Percentiles rank a stretch among this genome's conserved stretches.
Evolutionary conservation across 2,113 vertebrate genomes (phyloP).

Genomic region (Pipra filicauda): DNA sequence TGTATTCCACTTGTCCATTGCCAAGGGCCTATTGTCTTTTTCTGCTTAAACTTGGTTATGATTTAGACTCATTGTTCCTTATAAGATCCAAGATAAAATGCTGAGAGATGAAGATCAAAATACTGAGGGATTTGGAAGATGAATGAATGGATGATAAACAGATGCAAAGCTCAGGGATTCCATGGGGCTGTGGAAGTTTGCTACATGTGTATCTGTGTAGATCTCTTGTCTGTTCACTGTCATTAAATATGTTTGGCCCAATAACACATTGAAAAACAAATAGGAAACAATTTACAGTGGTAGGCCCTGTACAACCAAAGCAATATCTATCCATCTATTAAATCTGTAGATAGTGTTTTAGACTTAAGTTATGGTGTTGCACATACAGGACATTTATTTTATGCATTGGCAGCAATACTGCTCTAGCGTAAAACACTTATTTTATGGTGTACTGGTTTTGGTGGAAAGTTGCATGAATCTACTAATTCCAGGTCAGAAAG

Average conservation of each 20-base stretch:
- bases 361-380: slow-evolving; percentile 56
- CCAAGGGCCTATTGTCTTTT: neutral
- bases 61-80: neutral
- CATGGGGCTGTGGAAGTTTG: neutral
- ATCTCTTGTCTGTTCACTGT: neutral
- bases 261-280: neutral
- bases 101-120: neutral
- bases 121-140: neutral
- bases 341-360: slow-evolving; percentile 35
- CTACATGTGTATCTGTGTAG: neutral
- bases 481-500: slow-evolving; percentile 78
- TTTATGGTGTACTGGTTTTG: slow-evolving; percentile 73
- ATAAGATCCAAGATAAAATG: neutral
- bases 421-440: slow-evolving; percentile 77
- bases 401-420: slow-evolving; percentile 74
- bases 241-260: neutral
- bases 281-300: neutral
- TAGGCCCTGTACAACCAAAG: neutral
- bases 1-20: neutral
- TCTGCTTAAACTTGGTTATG: neutral
- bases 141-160: neutral
- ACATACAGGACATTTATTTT: slow-evolving; percentile 72
- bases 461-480: slow-evolving; percentile 65
- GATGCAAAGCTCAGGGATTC: neutral
- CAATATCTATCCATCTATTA: slow-evolving; percentile 27